Base-by-base conservation (phyloP, 2,113 vertebrate species). In the Oryzias melastigma region DNA sequence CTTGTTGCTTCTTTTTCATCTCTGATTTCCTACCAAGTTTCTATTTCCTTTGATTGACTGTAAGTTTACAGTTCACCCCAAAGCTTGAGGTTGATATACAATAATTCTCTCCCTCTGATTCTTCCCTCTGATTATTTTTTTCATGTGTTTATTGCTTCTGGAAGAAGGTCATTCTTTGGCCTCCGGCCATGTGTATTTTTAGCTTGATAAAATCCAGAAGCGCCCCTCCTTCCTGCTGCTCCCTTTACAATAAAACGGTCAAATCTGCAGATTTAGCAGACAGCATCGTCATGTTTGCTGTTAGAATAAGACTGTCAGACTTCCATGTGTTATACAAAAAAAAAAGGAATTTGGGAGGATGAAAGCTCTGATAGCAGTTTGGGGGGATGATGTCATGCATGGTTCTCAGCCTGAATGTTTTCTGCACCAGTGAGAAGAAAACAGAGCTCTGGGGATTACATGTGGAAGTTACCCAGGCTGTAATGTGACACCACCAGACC, bases 301-400 rank as follows among this genome's bases (percentile, higher is more conserved):
- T 15, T 35, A 12, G 52, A 66, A 55, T 35, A 45, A n/a, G 62
- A 58, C 62, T 52, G 60, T 75, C 70, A 65, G 22, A 48, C 63
- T 27, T 48, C 52, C 55, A 70, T 78, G 48, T 44, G 17, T 52
- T 75, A 41, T 52, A 25, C 5, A 49, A 50, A 58, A 25, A 68
- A 71, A 50, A 58, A 25, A 68, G 69, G n/a, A 56, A 56, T 66
- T 19, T 27, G 71, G 72, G 58, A 69, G 71, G 81, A 76, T 84
- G 76, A 85, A 86, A 89, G 78, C 74, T 74, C 78, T 80, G 73
- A 83, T 65, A 64, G 45, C 19, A 66, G 45, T 74, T 75, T 15
- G 67, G 83, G 83, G 84, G 73, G 57, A 78, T 90, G 87, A 88
- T 88, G 87, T 91, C 82, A 88, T 83, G 73, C 53, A 68, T 80